Evolutionary conservation across 2,888 invertebrate species (phyloP), one percentile per base, ranked within the genome.

Genomic region (Boloria euphrosyne): DNA sequence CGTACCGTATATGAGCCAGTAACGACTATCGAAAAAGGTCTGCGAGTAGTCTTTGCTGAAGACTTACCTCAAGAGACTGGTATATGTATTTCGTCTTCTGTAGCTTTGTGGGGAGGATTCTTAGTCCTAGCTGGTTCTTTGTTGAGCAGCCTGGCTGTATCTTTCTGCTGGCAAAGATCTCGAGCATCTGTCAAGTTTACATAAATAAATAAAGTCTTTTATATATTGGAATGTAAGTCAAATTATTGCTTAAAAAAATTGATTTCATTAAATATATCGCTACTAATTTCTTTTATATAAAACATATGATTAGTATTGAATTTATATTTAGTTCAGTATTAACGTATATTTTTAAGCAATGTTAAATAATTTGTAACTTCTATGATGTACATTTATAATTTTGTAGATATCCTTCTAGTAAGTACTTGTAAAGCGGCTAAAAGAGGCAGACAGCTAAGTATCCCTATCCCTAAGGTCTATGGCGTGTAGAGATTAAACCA

Each of bases 21-120:
- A 0, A 93, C 95, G 0, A 93, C 94, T 27, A 93, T 96, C 74
- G 93, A 93, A 17, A 95, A 95, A 78, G 93, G 94, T 54, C 87
- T 96, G 65, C 92, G 93, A 70, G 95, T 96, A 3, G 94, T 96
- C 31, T 92, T 95, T 74, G 94, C 95, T 1, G 95, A 96, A 75
- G 96, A 96, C 74, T 83, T 96, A 59, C 87, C 82, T 73, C 65
- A 86, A 71, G 81, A 79, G 78, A 76, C 82, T 54, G 93, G 85
- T 4, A 89, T 95, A 70, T 96, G 96, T 76, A 89, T 96, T 79
- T 94, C 95, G 0, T 90, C 94, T 47, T 85, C 92, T 38, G 93
- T 94, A 61, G 96, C 96, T 73, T 87, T 95, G 68, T 92, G 94
- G 78, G 93, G 94, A 17, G 93, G 94, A 38, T 84, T 93, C 2